These are phyloP conservation scores for Octodon degus DNA, from an alignment of 2,113 vertebrate genomes.

Conservation along the genomic window DNA sequence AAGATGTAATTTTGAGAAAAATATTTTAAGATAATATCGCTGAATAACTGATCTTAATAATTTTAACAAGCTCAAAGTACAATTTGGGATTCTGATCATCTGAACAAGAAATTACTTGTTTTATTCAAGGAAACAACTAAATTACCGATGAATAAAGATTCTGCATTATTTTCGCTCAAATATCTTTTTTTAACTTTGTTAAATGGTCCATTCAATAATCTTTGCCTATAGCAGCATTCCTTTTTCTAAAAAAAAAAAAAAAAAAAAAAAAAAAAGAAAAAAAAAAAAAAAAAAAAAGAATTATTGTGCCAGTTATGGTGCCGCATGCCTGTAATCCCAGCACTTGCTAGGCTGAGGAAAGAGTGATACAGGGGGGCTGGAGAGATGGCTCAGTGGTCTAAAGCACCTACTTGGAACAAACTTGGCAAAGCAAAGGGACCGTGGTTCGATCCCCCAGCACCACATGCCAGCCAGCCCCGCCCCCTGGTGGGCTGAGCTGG, in stretches of 20 bases:
- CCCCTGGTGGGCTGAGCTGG: no score
- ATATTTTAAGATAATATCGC: background rate
- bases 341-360: no score
- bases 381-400: no score
- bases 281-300: no score
- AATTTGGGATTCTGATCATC: slow-evolving; percentile 32
- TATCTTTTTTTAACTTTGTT: background rate
- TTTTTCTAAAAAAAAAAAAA: background rate
- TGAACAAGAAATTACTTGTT: background rate
- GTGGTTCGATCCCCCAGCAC: no score
- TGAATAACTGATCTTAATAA: background rate
- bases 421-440: no score
- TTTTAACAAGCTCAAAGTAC: slow-evolving; percentile 20
- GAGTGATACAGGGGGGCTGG: no score
- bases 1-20: background rate
- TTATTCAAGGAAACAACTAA: background rate
- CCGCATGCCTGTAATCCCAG: no score
- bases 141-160: background rate
- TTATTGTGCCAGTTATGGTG: no score
- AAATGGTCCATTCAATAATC: slow-evolving; percentile 50
- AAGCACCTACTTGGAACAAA: no score
- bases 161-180: background rate
- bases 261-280: no score
- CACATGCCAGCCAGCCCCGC: no score
- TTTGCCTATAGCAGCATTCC: slow-evolving; percentile 6